phyloP scores from a whole-genome alignment of 2,888 invertebrate species.

The Pyrrhia umbra region DNA sequence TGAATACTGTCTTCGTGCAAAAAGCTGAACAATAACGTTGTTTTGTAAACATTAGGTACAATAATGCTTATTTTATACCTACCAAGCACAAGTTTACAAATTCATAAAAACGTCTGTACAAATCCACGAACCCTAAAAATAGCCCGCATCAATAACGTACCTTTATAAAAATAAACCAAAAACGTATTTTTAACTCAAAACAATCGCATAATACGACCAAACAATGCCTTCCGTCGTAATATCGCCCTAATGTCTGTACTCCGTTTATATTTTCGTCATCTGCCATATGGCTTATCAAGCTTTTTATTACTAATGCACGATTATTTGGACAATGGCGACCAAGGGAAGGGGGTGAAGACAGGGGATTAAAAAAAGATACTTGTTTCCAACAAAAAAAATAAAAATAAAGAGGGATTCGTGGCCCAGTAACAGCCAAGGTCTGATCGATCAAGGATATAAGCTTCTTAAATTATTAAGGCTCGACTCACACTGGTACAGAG shows the following conservation, averaged over 20 bases:
- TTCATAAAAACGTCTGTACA: neutral
- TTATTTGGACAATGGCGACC: slow-evolving; percentile 11
- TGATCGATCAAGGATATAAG: neutral
- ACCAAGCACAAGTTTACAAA: too few species aligned
- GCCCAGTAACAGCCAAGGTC: neutral
- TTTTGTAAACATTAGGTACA: too few species aligned
- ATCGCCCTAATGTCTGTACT: slow-evolving; percentile 28
- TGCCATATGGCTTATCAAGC: slow-evolving; percentile 34
- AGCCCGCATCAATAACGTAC: neutral
- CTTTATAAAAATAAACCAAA: slow-evolving; percentile 15
- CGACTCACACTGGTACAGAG: too few species aligned
- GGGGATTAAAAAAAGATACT: neutral
- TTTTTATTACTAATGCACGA: slow-evolving; percentile 43
- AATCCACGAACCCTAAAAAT: slow-evolving; percentile 15
- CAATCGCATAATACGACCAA: slow-evolving; percentile 36
- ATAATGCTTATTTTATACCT: too few species aligned
- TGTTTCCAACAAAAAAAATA: neutral
- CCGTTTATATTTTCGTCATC: slow-evolving; percentile 36
- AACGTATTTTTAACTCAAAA: slow-evolving; percentile 33
- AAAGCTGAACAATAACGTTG: too few species aligned
- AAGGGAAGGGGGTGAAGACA: neutral
- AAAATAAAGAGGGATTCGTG: neutral
- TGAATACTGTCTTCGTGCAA: too few species aligned
- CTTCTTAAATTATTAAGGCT: neutral
- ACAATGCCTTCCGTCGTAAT: slow-evolving; percentile 35